These are phyloP conservation scores for Montipora efflorescens DNA, from an alignment of 64 coral and sea anemone species.

Conservation along the genomic window DNA sequence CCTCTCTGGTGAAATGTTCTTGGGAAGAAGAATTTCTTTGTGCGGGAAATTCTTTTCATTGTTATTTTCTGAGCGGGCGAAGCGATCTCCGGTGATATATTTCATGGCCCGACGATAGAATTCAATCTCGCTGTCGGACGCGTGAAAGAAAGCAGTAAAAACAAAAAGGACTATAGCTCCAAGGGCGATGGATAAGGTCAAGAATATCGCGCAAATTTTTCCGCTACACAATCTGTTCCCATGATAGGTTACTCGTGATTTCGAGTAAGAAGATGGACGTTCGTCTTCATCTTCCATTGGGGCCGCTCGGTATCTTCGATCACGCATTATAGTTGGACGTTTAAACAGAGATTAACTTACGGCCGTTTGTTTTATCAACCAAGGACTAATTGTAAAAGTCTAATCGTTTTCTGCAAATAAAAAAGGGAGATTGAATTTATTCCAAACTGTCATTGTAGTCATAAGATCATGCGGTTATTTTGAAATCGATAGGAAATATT, in stretches of 20 bases:
- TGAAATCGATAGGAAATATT: neutral
- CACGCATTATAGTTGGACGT: neutral
- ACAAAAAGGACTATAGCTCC: slow-evolving; percentile 23
- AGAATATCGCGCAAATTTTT: slow-evolving; percentile 23
- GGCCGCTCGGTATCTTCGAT: slow-evolving; percentile 1
- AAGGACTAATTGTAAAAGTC: neutral
- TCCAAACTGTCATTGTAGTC: neutral
- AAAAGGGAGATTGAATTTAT: neutral
- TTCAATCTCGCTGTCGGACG: slow-evolving; percentile 38
- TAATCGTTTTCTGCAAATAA: neutral
- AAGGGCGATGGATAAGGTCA: slow-evolving; percentile 22
- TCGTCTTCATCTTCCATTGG: slow-evolving; percentile 17
- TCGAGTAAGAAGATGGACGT: neutral
- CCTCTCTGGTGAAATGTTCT: slow-evolving; percentile 71
- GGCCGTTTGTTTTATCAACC: neutral
- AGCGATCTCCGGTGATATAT: slow-evolving; percentile 35
- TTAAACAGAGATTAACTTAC: neutral
- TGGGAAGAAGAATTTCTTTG: slow-evolving; percentile 80
- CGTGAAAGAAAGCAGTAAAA: slow-evolving; percentile 36
- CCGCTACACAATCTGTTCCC: slow-evolving; percentile 13
- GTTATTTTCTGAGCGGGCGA: slow-evolving; percentile 6
- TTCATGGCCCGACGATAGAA: slow-evolving; percentile 33
- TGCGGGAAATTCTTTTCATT: slow-evolving; percentile 70
- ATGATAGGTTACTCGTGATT: slow-evolving; percentile 31
- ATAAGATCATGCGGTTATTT: slow-evolving; percentile 57